A percentile compares a stretch with the other conserved stretches of the same genome.
Conservation (phyloP, 2,888 invertebrate genomes). For the Lepidochrysops patricia region DNA sequence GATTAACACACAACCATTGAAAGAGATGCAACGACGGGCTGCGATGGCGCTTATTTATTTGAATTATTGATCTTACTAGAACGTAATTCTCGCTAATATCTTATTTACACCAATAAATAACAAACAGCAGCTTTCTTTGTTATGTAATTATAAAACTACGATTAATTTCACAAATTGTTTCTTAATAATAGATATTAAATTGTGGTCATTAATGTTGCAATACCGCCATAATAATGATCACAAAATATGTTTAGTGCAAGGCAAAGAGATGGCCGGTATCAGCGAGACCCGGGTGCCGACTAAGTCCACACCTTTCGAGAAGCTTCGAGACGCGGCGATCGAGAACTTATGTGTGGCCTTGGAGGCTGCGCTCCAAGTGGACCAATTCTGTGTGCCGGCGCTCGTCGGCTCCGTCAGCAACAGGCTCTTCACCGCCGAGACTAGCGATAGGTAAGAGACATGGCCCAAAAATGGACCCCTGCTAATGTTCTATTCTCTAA, state of each 20-base stretch:
- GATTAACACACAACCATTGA: no score
- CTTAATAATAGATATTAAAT: no score
- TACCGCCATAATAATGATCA: neutral
- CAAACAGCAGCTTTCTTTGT: no score
- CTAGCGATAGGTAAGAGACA: conserved; percentile 80
- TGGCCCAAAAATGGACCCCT: neutral
- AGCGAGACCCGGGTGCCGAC: conserved; percentile 66
- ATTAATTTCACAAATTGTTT: no score
- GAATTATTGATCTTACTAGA: no score
- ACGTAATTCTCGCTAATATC: no score
- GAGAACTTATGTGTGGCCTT: conserved; percentile 95
- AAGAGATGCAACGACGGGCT: no score
- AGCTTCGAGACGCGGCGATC: conserved; percentile 94
- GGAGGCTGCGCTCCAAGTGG: conserved; percentile 90
- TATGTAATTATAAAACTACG: no score
- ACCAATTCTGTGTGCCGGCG: conserved; percentile 95
- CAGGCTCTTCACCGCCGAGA: conserved; percentile 93
- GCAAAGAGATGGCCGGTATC: conserved; percentile 76
- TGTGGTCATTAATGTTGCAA: no score
- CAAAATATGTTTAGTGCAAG: conserved; percentile 66
- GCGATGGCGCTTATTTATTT: no score
- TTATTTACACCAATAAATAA: no score
- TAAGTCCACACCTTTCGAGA: conserved; percentile 85
- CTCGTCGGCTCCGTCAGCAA: conserved; percentile 97
- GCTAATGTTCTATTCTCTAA: no score